Evolutionary conservation across 2,888 invertebrate genomes (phyloP), one percentile per base, ranked within the genome.

Genomic region (Lumbricus terrestris): DNA sequence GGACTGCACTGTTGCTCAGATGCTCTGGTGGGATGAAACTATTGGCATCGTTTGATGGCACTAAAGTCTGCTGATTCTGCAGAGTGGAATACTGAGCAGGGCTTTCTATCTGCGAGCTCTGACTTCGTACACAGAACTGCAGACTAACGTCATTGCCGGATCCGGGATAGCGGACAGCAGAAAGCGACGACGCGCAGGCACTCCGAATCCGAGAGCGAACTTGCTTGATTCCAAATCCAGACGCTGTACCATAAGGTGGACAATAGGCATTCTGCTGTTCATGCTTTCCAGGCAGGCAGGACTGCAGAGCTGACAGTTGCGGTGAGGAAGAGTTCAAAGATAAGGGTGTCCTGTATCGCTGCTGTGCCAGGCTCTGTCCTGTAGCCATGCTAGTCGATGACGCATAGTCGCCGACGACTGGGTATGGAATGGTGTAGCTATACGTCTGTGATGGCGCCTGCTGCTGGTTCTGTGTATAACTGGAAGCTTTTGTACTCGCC

Each of bases 401-500:
- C 8, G 37, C 85, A 34, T 35, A 37, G 34, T 37, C 85, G 5
- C 23, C 85, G 5, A 5, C 11, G 35, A 35, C 85, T 16, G 34
- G n/a, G 85, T 85, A 85, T 35, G 85, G 85, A 34, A 85, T 85
- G 85, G 85, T 35, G 85, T 37, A 85, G 34, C 37, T 85, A 33
- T 35, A 85, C 2, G 37, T 85, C 85, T 85, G 85, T 18, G 85
- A 85, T 35, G 85, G 37, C 23, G 85, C 23, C 23, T 34, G 85
- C 85, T 85, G 85, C 37, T 34, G 34, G 35, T 85, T 85, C 85
- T 37, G 34, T 85, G 29, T 29, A 85, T 35, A 85, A 85, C 34
- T 37, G 0, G 37, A 33, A 34, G n/a, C 35, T 35, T 34, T 34
- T 35, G 85, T 85, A 8, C 35, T 34, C 20, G 85, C 35, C 85